Evolutionary conservation across 2,888 invertebrate genomes (phyloP), one percentile per base, ranked within the genome.

Genomic region (Rhorus exstirpatorius): DNA sequence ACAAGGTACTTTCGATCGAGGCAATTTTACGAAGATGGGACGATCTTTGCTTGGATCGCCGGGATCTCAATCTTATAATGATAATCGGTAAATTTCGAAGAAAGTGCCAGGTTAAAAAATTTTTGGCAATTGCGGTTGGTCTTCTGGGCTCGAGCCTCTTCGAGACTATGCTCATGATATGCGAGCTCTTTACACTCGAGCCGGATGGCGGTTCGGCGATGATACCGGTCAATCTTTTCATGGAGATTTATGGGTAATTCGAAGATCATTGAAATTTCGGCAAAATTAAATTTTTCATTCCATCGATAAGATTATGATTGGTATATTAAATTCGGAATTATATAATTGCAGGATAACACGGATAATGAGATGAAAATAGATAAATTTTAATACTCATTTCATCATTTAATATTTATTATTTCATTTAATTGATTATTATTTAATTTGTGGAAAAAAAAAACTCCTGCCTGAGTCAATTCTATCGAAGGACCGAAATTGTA

Each of bases 181-280:
- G 97, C 91, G 97, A 97, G 90, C 94, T 97, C 0, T 93, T 97
- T 68, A 97, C 97, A 0, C 96, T 96, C 83, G 97, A 97, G 89
- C 96, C 97, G 0, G 97, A 97, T 78, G 97, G 97, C 0, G 97
- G 97, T 0, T 96, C 96, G 0, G 96, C 97, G 0, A 95, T 96
- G 87, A 95, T 98, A 51, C 95, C 96, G 0, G 92, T 95, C 1
- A 93, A 94, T 26, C 94, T 95, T 35, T 97, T 97, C 88, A 92
- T 95, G 63, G 93, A 93, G 44, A 94, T 96, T 81, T 93, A 92
- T 65, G 91, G 91, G 92, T 92, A 85, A 80, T 86, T 81, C 38
- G n/a, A n/a, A n/a, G n/a, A n/a, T n/a, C n/a, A n/a, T n/a, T n/a
- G n/a, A n/a, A n/a, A n/a, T n/a, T n/a, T n/a, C n/a, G n/a, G n/a